These are phyloP conservation scores for Noctuana brunneofusca DNA, from an alignment of 2,888 invertebrate genomes.

Conservation along the genomic window DNA sequence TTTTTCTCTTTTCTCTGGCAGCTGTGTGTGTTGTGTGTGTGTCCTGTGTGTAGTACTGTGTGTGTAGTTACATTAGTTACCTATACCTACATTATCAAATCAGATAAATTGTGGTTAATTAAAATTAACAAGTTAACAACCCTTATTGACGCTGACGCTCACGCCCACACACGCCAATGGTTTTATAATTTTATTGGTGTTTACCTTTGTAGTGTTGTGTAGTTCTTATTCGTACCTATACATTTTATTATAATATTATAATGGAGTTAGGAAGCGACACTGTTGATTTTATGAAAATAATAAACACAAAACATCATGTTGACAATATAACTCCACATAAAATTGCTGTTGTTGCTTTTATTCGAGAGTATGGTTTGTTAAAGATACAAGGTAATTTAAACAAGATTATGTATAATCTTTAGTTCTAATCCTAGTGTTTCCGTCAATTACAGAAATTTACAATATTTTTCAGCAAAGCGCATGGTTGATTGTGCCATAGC, in stretches of 20 bases:
- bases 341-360: slow-evolving; percentile 89
- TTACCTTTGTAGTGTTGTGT: no score
- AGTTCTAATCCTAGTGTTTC: background rate
- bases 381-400: slow-evolving; percentile 70
- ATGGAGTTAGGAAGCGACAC: slow-evolving; percentile 68
- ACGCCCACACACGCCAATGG: no score
- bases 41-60: no score
- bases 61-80: no score
- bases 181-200: no score
- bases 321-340: slow-evolving; percentile 91
- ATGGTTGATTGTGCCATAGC: slow-evolving; percentile 77
- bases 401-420: background rate
- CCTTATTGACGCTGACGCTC: no score
- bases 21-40: no score
- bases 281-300: slow-evolving; percentile 66
- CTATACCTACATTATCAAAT: no score
- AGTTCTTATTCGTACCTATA: no score
- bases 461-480: slow-evolving; percentile 73
- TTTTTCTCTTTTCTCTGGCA: no score
- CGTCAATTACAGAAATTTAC: background rate
- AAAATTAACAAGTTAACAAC: no score
- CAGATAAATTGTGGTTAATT: no score
- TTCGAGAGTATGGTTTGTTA: slow-evolving; percentile 88
- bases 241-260: slow-evolving; percentile 1
- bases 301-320: slow-evolving; percentile 70